Percentiles rank a stretch among this genome's conserved stretches.
These are phyloP conservation scores for Deilephila elpenor DNA, from an alignment of 2,888 invertebrate genomes.

Conservation along the genomic window DNA sequence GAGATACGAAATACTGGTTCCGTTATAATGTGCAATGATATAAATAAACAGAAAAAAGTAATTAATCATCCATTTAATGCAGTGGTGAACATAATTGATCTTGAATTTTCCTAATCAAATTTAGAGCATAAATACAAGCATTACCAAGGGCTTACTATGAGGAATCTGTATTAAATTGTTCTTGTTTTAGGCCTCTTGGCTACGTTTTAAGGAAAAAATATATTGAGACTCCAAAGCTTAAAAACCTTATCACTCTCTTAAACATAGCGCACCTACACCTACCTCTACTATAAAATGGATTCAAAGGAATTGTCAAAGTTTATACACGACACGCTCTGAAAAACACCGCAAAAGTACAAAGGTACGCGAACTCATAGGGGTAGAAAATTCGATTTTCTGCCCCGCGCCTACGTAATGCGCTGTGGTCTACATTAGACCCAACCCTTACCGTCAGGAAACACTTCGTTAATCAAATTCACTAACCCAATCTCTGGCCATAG, in stretches of 20 bases:
- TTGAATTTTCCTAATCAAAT: too few species aligned
- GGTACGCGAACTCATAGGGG: slow-evolving; percentile 62
- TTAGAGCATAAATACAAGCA: too few species aligned
- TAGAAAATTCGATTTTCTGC: slow-evolving; percentile 82
- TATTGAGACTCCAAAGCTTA: background rate
- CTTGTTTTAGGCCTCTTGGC: too few species aligned
- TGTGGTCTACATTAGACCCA: slow-evolving; percentile 67
- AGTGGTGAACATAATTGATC: too few species aligned
- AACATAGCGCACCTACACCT: slow-evolving; percentile 29
- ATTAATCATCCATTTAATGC: too few species aligned
- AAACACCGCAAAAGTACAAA: slow-evolving; percentile 66
- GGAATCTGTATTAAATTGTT: too few species aligned
- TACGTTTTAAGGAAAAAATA: background rate
- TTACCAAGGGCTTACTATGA: too few species aligned
- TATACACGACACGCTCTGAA: slow-evolving; percentile 72
- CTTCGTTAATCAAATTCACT: slow-evolving; percentile 78
- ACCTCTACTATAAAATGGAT: slow-evolving; percentile 33
- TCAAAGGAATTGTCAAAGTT: slow-evolving; percentile 54
- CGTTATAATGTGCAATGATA: too few species aligned
- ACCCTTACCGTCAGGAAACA: slow-evolving; percentile 71
- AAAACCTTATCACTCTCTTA: slow-evolving; percentile 2
- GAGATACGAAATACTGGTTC: too few species aligned
- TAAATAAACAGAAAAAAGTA: too few species aligned
- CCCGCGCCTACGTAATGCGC: slow-evolving; percentile 70
- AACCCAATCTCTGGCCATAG: slow-evolving; percentile 72